These are phyloP conservation scores for Hylaea fasciaria DNA, from an alignment of 2,888 invertebrate species.

Conservation along the genomic window DNA sequence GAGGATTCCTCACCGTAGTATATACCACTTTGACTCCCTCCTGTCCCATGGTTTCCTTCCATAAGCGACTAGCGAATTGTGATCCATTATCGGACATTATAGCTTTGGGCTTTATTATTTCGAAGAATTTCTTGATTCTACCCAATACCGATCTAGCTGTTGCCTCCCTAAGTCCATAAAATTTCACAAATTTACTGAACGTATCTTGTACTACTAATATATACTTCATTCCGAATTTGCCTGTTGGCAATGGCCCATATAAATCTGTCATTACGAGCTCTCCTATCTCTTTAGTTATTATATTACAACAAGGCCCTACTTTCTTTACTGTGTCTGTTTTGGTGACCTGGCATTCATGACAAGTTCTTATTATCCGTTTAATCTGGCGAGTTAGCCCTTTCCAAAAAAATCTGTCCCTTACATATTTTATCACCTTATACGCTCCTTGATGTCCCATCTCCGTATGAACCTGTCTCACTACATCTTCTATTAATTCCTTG, in stretches of 20 bases:
- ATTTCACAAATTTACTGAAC: constrained; percentile 1
- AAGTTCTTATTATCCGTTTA: constrained; percentile 4
- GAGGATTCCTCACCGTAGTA: neutral
- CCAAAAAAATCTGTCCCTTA: constrained; percentile 42
- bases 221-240: neutral
- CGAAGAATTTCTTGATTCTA: too few relatives aligned
- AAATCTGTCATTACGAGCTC: constrained; percentile 4
- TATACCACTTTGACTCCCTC: neutral
- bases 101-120: too few relatives aligned
- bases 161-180: neutral
- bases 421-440: constrained; percentile 37
- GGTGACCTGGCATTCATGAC: too few relatives aligned
- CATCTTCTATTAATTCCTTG: too few relatives aligned
- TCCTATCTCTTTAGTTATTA: neutral
- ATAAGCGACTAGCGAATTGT: too few relatives aligned
- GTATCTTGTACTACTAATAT: constrained; percentile 4
- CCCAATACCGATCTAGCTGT: too few relatives aligned
- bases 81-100: too few relatives aligned
- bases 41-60: too few relatives aligned
- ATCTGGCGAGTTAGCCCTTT: constrained; percentile 21
- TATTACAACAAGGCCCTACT: too few relatives aligned
- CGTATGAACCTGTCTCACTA: constrained; percentile 25
- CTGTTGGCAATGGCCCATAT: constrained; percentile 1
- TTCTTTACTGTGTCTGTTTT: too few relatives aligned
- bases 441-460: constrained; percentile 46